Evolutionary conservation across 1,140 invertebrate genomes (phyloP).

Genomic region (Choristoneura fumiferana): DNA sequence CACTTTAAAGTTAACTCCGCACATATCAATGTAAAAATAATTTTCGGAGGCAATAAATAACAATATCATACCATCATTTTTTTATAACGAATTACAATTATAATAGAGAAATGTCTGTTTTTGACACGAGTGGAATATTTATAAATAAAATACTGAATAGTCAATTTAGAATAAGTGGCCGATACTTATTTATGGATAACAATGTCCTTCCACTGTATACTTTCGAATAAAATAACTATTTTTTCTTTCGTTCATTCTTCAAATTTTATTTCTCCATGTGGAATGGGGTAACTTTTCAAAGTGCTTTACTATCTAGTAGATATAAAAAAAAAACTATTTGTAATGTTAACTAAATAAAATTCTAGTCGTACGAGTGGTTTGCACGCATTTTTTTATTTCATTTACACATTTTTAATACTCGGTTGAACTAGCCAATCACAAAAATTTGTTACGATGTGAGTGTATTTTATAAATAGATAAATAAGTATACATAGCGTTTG

Average conservation of each 20-base stretch:
- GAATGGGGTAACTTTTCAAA: constrained; percentile 68
- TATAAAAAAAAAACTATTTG: constrained; percentile 68
- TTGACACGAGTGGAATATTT: constrained; percentile 18
- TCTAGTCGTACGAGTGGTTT: constrained; percentile 69
- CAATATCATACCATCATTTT: constrained; percentile 23
- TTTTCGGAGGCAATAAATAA: constrained; percentile 58
- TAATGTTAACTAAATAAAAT: constrained; percentile 68
- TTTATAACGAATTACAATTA: constrained; percentile 22
- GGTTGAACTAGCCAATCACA: constrained; percentile 46
- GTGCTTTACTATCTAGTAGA: constrained; percentile 77
- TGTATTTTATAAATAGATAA: constrained; percentile 60
- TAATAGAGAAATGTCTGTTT: constrained; percentile 4
- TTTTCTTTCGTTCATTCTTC: constrained; percentile 26
- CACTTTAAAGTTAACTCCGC: constrained; percentile 42
- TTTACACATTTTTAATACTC: constrained; percentile 28
- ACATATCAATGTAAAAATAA: constrained; percentile 63
- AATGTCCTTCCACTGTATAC: constrained; percentile 19
- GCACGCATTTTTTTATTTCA: constrained; percentile 51
- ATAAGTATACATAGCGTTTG: constrained; percentile 70
- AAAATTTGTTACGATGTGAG: constrained; percentile 58
- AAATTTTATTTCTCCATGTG: constrained; percentile 43
- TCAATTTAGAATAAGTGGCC: constrained; percentile 57
- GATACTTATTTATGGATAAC: constrained; percentile 11
- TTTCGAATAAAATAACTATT: constrained; percentile 12
- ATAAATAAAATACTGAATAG: constrained; percentile 34